Base-by-base conservation (phyloP, 2,797 vertebrate species). In the Enteromius radiatus region DNA sequence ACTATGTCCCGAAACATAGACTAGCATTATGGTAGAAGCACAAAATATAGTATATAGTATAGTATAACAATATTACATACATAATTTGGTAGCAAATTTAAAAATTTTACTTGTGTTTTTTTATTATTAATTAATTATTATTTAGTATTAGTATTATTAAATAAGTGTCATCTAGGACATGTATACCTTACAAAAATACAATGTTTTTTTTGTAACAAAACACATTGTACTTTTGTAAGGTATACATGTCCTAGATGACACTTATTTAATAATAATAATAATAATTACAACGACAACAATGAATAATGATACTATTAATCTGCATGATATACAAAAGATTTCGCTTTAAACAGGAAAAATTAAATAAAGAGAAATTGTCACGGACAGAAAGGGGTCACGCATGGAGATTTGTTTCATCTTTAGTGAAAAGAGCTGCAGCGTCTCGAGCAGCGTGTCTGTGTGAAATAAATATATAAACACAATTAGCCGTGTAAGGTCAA, bases 401-500 rank as follows among this genome's bases (percentile, higher is more conserved):
- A 31, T 38, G 36, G 31, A 75, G 49, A 56, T 74, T 43, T 21
- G 17, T 52, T 45, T 49, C 17, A 59, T 80, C 36, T n/a, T 41
- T 1, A 63, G 23, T 10, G 45, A 49, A 65, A 31, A 14, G 36
- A 31, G 47, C 47, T 43, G 38, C 74, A 31, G 26, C 4, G 56
- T 63, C 17, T 80, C 15, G 33, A 36, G 41, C 31, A 41, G 76
- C 26, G 19, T 47, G 41, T 31, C 28, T 38, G 31, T n/a, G 15
- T 17, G 23, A 56, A 80, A 68, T 9, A 77, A 45, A 82, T 17
- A 49, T 28, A 56, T 31, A 31, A 77, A 70, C 64, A 63, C 9
- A 47, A 61, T 70, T 49, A 77, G 52, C 64, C 64, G 45, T 15
- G 49, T 67, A 47, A 78, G 59, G 75, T 45, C 74, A 45, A 77